Percentiles rank a stretch among this genome's conserved stretches.
These are phyloP conservation scores for Penaeus vannamei DNA, from an alignment of 1,140 invertebrate genomes.

Conservation along the genomic window DNA sequence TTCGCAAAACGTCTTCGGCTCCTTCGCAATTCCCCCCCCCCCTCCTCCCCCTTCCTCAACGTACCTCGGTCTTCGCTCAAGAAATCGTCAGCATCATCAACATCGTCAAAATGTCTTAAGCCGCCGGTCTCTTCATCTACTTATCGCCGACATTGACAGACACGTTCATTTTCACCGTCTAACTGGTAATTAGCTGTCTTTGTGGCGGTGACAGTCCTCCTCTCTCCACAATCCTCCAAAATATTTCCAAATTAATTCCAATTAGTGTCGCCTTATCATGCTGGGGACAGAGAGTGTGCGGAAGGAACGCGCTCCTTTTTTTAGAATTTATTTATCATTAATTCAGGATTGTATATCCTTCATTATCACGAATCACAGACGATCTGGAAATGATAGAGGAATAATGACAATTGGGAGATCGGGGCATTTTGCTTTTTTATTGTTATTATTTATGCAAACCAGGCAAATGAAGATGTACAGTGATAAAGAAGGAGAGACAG, in stretches of 20 bases:
- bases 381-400: too few relatives aligned
- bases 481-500: conserved; percentile 27
- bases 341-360: conserved; percentile 1
- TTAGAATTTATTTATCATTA: conserved; percentile 14
- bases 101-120: conserved; percentile 59
- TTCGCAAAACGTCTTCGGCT: background rate
- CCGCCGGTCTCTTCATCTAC: conserved; percentile 57
- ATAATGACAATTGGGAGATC: too few relatives aligned
- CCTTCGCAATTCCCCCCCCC: background rate
- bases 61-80: background rate
- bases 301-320: background rate
- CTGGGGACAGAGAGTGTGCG: conserved; percentile 34
- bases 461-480: background rate
- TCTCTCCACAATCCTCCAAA: conserved; percentile 63
- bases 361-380: conserved; percentile 16
- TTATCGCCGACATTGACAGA: conserved; percentile 66
- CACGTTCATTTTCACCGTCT: conserved; percentile 60
- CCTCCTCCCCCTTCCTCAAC: too few relatives aligned
- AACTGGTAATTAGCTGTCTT: conserved; percentile 60
- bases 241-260: conserved; percentile 66
- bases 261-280: conserved; percentile 64
- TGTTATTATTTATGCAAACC: background rate
- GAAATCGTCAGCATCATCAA: conserved; percentile 33
- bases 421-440: too few relatives aligned
- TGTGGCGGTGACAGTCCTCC: conserved; percentile 57